A percentile compares a stretch with the other conserved stretches of the same genome.
Conservation (phyloP, 2,888 invertebrate genomes). For the Ethmia dodecea region DNA sequence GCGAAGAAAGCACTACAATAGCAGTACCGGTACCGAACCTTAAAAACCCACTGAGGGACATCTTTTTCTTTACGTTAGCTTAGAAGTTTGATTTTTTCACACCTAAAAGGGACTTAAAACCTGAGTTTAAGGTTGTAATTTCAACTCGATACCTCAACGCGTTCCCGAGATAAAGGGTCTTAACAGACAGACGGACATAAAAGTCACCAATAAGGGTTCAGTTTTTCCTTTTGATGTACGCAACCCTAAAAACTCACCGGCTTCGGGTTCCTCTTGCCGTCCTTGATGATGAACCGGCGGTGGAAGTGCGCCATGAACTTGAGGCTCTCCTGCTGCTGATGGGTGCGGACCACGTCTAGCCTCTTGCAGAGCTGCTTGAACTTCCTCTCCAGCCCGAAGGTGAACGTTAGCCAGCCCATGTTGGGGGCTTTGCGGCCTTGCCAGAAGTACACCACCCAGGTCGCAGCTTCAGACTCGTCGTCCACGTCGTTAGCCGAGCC, state of each 20-base stretch:
- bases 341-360: constrained; percentile 94
- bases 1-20: too few relatives aligned
- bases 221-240: too few relatives aligned
- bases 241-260: constrained; percentile 38
- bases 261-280: constrained; percentile 84
- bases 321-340: constrained; percentile 98
- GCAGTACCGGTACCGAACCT: too few relatives aligned
- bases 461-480: constrained; percentile 75
- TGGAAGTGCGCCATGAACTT: constrained; percentile 99
- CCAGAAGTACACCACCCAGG: constrained; percentile 99
- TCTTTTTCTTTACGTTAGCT: too few relatives aligned
- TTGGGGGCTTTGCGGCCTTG: constrained; percentile 96
- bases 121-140: too few relatives aligned
- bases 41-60: too few relatives aligned
- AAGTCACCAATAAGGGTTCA: too few relatives aligned
- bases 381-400: constrained; percentile 86
- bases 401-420: constrained; percentile 99
- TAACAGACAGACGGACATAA: too few relatives aligned
- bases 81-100: too few relatives aligned
- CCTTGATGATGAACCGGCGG: constrained; percentile 92
- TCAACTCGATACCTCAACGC: too few relatives aligned
- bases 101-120: too few relatives aligned
- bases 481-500: constrained; percentile 54
- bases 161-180: too few relatives aligned
- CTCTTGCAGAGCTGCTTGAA: constrained; percentile 62